Evolutionary conservation across 1,140 invertebrate species (phyloP), one percentile per base, ranked within the genome.

Genomic region (Drosophila parvula): DNA sequence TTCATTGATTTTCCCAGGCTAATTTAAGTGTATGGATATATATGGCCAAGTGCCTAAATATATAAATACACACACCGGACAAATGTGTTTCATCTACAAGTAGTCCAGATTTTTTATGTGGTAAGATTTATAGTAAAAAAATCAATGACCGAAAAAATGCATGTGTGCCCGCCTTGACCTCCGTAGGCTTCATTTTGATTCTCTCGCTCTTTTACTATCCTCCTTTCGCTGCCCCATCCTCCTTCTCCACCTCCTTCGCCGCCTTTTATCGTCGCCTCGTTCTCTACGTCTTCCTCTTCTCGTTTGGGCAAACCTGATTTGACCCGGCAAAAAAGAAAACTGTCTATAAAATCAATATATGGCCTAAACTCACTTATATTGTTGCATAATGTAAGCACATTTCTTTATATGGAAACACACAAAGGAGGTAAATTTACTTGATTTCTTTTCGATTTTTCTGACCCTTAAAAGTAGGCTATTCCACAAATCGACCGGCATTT

Each of bases 1-100:
- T 78, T 78, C 75, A 78, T 78, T 78, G 75, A 78, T 78, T 78
- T 78, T 78, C 74, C 50, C 56, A 60, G 34, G 50, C 48, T 78
- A 78, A 78, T 58, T 77, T 75, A 43, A 51, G 48, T 76, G 44
- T 55, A 41, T 76, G 40, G 48, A 53, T 55, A 76, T 69, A 58
- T 69, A 58, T 32, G 41, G 38, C 48, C 14, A 53, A 45, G 56
- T 53, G 63, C 36, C 60, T 67, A 76, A 60, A 38, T 55, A 59
- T 38, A 67, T 59, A 68, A 56, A 71, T 71, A 78, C 30, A 44
- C 12, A 5, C 16, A 47, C 64, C 48, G 43, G 41, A 57, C 74
- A 59, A 77, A 78, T 62, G 75, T 58, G 74, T 78, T 78, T 78
- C 74, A 78, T 55, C 73, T 78, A 61, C 47, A 27, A 50, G 34